phyloP scores from a whole-genome alignment of 2,797 vertebrate genomes.

The Telmatherina bonti region DNA sequence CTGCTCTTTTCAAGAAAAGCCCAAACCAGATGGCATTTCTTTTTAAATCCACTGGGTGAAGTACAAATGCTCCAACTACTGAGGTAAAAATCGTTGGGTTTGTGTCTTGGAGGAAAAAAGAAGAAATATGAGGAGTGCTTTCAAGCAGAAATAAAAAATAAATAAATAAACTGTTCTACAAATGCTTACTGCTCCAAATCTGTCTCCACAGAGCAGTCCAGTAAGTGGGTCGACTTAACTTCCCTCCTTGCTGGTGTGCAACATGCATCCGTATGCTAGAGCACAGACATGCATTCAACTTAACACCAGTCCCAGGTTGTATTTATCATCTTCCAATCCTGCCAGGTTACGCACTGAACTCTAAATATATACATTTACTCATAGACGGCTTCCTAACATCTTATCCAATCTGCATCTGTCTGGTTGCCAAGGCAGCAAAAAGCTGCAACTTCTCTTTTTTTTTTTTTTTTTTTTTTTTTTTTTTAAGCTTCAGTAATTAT shows the following conservation, averaged over 20 bases:
- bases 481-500: slow-evolving; percentile 37
- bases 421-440: slow-evolving; percentile 57
- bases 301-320: slow-evolving; percentile 39
- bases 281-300: slow-evolving; percentile 44
- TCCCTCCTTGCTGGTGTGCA: slow-evolving; percentile 44
- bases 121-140: slow-evolving; percentile 41
- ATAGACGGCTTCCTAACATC: slow-evolving; percentile 24
- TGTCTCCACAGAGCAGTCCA: slow-evolving; percentile 59
- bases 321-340: slow-evolving; percentile 37
- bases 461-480: slow-evolving; percentile 39
- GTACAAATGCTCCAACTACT: slow-evolving; percentile 35
- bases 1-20: slow-evolving; percentile 11
- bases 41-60: slow-evolving; percentile 37
- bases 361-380: slow-evolving; percentile 36
- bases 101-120: slow-evolving; percentile 7
- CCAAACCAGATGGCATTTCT: slow-evolving; percentile 19
- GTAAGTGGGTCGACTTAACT: slow-evolving; percentile 66
- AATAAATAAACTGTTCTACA: slow-evolving; percentile 41
- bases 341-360: slow-evolving; percentile 25
- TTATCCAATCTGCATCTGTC: slow-evolving; percentile 31
- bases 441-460: slow-evolving; percentile 24
- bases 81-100: slow-evolving; percentile 38
- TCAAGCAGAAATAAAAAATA: slow-evolving; percentile 36
- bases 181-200: slow-evolving; percentile 60
- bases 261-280: slow-evolving; percentile 44